A percentile compares a stretch with the other conserved stretches of the same genome.
These are phyloP conservation scores for Glyphotaelius pellucidus DNA, from an alignment of 2,888 invertebrate species.

Conservation along the genomic window DNA sequence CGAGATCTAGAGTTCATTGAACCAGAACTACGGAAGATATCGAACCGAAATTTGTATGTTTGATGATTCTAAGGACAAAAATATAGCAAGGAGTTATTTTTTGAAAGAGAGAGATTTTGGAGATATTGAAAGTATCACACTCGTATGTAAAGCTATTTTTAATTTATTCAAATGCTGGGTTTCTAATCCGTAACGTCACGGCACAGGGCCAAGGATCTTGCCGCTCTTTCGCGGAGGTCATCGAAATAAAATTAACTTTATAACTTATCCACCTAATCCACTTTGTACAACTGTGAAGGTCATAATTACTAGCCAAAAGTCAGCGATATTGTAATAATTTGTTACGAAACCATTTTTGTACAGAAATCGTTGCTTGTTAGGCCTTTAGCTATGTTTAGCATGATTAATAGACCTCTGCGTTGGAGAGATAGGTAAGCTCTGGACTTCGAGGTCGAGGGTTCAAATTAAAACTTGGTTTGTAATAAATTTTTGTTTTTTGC, in stretches of 20 bases:
- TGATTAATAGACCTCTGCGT: background rate
- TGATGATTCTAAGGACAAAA: too few relatives aligned
- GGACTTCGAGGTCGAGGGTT: too few relatives aligned
- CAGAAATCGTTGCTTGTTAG: background rate
- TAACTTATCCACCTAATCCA: too few relatives aligned
- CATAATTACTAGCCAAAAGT: background rate
- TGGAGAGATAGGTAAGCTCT: too few relatives aligned
- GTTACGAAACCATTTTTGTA: background rate
- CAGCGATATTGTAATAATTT: background rate
- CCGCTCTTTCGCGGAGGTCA: background rate
- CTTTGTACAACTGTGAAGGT: background rate
- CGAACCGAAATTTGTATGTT: too few relatives aligned
- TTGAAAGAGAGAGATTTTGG: too few relatives aligned
- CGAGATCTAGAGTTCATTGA: too few relatives aligned
- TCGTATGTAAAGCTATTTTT: background rate
- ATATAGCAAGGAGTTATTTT: too few relatives aligned
- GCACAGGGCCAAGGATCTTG: background rate
- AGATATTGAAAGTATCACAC: too few relatives aligned
- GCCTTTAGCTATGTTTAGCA: background rate
- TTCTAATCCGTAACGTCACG: background rate
- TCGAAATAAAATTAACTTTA: background rate
- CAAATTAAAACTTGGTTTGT: too few relatives aligned
- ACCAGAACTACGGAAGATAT: too few relatives aligned
- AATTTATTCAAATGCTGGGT: background rate
- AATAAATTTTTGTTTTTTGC: too few relatives aligned